phyloP scores from a whole-genome alignment of 1,140 invertebrate species.

The Venturia canescens region DNA sequence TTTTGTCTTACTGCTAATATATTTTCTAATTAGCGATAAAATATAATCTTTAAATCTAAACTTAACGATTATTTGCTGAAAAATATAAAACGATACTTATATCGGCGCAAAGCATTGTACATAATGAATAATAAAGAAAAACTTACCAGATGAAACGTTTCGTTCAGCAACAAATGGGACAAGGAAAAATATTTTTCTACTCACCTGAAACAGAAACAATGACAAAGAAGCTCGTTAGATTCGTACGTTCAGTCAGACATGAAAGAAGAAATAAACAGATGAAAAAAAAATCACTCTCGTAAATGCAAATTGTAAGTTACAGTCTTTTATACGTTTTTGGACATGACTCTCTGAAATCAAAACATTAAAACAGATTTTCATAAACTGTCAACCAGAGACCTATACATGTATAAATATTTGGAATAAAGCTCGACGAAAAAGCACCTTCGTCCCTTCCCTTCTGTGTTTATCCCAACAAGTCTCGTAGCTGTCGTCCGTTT shows the following conservation, averaged over 20 bases:
- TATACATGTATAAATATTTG: background rate
- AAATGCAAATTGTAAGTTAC: background rate
- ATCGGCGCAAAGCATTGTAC: slow-evolving; percentile 66
- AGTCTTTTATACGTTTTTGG: background rate
- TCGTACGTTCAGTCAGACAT: background rate
- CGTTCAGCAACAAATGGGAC: slow-evolving; percentile 47
- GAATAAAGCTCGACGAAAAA: background rate
- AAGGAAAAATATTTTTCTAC: slow-evolving; percentile 60
- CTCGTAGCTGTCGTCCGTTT: background rate
- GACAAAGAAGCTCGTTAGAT: slow-evolving; percentile 44
- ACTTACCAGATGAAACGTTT: slow-evolving; percentile 66
- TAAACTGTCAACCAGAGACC: background rate
- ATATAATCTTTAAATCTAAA: slow-evolving; percentile 14
- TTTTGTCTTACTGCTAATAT: slow-evolving; percentile 49
- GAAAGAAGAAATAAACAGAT: background rate
- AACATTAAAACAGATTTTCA: background rate
- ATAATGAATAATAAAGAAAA: slow-evolving; percentile 54
- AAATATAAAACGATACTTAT: background rate
- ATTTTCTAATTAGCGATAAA: slow-evolving; percentile 45
- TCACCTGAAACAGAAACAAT: slow-evolving; percentile 71
- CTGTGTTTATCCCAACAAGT: background rate
- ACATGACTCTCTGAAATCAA: background rate
- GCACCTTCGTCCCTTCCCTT: background rate
- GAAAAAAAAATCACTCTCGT: background rate
- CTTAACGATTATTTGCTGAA: background rate